Conservation (phyloP, 2,113 vertebrate genomes). For the Pontoporia blainvillei region DNA sequence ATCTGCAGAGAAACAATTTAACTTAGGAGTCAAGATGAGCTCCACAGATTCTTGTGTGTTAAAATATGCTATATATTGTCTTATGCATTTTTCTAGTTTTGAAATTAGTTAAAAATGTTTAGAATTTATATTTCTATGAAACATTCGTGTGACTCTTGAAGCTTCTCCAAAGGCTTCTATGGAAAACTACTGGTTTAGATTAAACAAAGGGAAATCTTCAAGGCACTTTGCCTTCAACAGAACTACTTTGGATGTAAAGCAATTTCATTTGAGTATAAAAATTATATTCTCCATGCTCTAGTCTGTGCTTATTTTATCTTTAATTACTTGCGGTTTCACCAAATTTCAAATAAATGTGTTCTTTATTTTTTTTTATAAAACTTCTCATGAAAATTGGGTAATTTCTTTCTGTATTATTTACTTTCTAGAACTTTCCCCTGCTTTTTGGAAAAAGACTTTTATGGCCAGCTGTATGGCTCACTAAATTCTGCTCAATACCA, state of each 20-base stretch:
- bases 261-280: constrained; percentile 34
- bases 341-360: constrained; percentile 7
- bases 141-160: background rate
- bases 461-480: background rate
- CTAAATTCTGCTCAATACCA: constrained; percentile 71
- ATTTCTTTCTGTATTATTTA: constrained; percentile 47
- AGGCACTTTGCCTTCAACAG: constrained; percentile 17
- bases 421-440: constrained; percentile 34
- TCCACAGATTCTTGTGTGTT: background rate
- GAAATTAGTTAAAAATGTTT: background rate
- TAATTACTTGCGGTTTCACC: background rate
- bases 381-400: constrained; percentile 28
- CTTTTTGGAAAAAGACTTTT: constrained; percentile 48
- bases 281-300: background rate
- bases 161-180: background rate
- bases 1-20: background rate
- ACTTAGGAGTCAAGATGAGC: background rate
- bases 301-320: constrained; percentile 24
- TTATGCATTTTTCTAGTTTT: background rate
- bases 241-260: constrained; percentile 8
- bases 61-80: background rate
- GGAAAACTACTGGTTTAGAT: constrained; percentile 26
- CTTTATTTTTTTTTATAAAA: background rate
- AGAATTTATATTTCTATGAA: constrained; percentile 18
- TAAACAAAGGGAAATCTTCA: constrained; percentile 16